Base-by-base conservation (phyloP, 2,113 vertebrate genomes). In the Myxocyprinus asiaticus region DNA sequence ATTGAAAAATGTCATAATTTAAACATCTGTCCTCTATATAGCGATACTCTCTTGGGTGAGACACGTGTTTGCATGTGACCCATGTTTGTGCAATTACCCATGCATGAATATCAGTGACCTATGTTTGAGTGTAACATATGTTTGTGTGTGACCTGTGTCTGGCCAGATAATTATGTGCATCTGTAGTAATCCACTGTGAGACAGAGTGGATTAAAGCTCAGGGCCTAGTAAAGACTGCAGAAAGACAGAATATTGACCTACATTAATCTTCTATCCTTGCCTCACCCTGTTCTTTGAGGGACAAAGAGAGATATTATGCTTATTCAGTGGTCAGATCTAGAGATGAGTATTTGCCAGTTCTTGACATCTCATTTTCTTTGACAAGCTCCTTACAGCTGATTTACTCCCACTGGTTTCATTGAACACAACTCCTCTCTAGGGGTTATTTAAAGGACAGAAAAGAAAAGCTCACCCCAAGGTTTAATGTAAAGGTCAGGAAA, bases 201-300 rank as follows among this genome's bases (percentile, higher is more conserved):
- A 69, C 55, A 76, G 78, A 56, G 22, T 33, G 78, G 82, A 83
- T 81, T 81, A 81, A 66, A 80, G 45, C 51, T 22, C n/a, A n/a
- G 55, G 4, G 4, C 8, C 44, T 67, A 48, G 55, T 43, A 45
- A 9, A 74, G 73, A 47, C 5, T 14, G 53, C 53, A 50, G 9
- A 33, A 33, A 33, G 45, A 58, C 53, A 62, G 10, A 70, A 58
- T 67, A 75, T 62, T 12, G 5, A 67, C 59, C 53, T 22, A 55
- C 33, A 50, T 15, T 42, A 11, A 69, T 42, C 11, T 7, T 50
- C 6, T 48, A 67, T 15, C 9, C 14, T 17, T 67, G 9, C 2
- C 50, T 55, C 11, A 51, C 10, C 4, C 17, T 33, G 11, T 55
- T 69, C 22, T 69, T 22, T 67, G 47, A 50, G 10, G 11, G 17